Base-by-base conservation (phyloP, 2,888 invertebrate genomes). In the Nemotelus nigrinus region DNA sequence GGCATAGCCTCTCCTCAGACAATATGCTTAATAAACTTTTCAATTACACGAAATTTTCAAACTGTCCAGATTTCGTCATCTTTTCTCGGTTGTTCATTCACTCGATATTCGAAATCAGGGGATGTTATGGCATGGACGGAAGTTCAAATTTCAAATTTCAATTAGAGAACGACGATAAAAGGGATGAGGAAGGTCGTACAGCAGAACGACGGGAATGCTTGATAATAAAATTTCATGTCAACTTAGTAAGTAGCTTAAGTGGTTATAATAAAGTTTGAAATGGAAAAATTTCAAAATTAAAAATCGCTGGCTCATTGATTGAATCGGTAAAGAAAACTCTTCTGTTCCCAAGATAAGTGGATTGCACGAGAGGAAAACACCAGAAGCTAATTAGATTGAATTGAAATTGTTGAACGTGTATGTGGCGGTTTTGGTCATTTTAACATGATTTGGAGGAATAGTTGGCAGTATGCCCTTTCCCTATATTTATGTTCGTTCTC, bases 1-100 rank as follows among this genome's bases (percentile, higher is more conserved):
- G 25, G 4, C 44, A 55, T 43, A 55, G 55, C 70, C 70, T 70
- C 72, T 72, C 60, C 10, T 25, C 44, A 60, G n/a, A 60, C 60
- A 72, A 72, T 72, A 60, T 58, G 58, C 48, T 72, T 44, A 58
- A 72, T 72, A 72, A 70, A 70, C 60, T 72, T 72, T 72, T 72
- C 60, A 72, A 72, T 72, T 72, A 70, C 70, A 70, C 55, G 39
- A 70, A 70, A 70, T 53, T 53, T 43, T 6, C 70, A 70, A 70
- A 70, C 55, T 70, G 70, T 55, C 8, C 10, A 70, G 6, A 55
- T 43, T 70, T 55, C 3, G 39, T 64, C 64, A 6, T 58, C 58
- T n/a, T 64, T 43, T 43, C 25, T 25, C 47, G 10, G 4, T 39
- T 39, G 5, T 39, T 7, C 25, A n/a, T 50, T 6, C n/a, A 50